Percentiles rank a stretch among this genome's conserved stretches.
These are phyloP conservation scores for Lophius americanus DNA, from an alignment of 2,797 vertebrate genomes.

Conservation along the genomic window DNA sequence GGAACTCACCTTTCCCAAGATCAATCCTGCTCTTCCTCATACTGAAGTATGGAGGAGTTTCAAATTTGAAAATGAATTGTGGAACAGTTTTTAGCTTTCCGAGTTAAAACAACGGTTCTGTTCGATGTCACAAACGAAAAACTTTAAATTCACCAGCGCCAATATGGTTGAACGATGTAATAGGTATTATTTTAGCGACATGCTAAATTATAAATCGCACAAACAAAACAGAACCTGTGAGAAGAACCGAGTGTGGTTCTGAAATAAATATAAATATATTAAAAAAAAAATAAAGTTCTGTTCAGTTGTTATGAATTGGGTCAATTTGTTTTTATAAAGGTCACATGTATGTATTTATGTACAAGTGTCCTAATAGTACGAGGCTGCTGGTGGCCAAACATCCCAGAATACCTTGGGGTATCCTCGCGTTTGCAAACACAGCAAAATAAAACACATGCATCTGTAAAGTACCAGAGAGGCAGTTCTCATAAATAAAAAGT, in stretches of 20 bases:
- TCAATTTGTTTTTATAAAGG: conserved; percentile 35
- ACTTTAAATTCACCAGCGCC: too few relatives aligned
- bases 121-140: too few relatives aligned
- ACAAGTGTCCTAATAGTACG: conserved; percentile 21
- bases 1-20: too few relatives aligned
- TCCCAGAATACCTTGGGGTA: conserved; percentile 34
- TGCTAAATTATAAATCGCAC: too few relatives aligned
- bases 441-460: conserved; percentile 18
- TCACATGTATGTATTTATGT: conserved; percentile 7
- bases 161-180: too few relatives aligned
- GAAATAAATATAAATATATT: not conserved
- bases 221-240: too few relatives aligned
- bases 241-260: not conserved
- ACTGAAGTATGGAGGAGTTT: too few relatives aligned
- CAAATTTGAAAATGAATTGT: too few relatives aligned
- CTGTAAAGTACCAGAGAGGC: conserved; percentile 10
- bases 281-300: conserved; percentile 20
- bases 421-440: conserved; percentile 43
- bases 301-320: conserved; percentile 33
- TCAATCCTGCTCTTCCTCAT: too few relatives aligned
- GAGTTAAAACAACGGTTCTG: too few relatives aligned
- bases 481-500: not conserved
- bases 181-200: too few relatives aligned
- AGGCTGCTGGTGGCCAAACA: conserved; percentile 19
- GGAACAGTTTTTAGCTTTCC: too few relatives aligned